Evolutionary conservation across 1,140 invertebrate genomes (phyloP), one percentile per base, ranked within the genome.

Genomic region (Rhynchophorus ferrugineus): DNA sequence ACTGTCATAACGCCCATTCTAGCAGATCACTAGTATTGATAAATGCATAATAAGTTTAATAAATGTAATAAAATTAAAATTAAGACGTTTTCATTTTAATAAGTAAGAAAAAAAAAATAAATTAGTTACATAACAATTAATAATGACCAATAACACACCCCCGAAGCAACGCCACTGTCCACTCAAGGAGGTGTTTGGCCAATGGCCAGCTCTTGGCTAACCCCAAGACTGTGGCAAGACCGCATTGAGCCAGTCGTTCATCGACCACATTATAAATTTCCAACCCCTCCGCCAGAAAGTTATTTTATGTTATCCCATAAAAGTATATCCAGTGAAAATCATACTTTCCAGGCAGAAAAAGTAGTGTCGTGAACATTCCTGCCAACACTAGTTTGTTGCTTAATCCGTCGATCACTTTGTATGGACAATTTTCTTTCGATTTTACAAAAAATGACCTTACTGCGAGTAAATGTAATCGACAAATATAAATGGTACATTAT

Each of bases 401-500:
- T 16, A 5, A 16, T 37, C 17, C 16, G 3, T 37, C 5, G 13
- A 16, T 17, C 14, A 41, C n/a, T 18, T 41, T 41, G n/a, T 17
- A 18, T 41, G 17, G 14, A 17, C 14, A n/a, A 18, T 19, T 18
- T 41, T 14, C 17, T 17, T 18, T 41, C 20, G 1, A 17, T 17
- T 5, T 17, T 42, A 17, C 19, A 17, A 19, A 20, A 50, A 43
- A 61, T 61, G 59, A 61, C 59, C 24, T 41, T 61, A 7, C 58
- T 61, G 21, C 48, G 53, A 21, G 51, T 61, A 44, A 61, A 49
- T 43, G 59, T 61, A 19, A 52, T 61, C 47, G 57, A 58, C 54
- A 49, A 50, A 51, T 50, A 59, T 46, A 61, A 61, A 61, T 61
- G 59, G 59, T 61, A 61, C 47, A 41, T 43, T 43, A 13, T 34